Conservation (phyloP, 1,140 invertebrate genomes). For the Sitobion miscanthi region DNA sequence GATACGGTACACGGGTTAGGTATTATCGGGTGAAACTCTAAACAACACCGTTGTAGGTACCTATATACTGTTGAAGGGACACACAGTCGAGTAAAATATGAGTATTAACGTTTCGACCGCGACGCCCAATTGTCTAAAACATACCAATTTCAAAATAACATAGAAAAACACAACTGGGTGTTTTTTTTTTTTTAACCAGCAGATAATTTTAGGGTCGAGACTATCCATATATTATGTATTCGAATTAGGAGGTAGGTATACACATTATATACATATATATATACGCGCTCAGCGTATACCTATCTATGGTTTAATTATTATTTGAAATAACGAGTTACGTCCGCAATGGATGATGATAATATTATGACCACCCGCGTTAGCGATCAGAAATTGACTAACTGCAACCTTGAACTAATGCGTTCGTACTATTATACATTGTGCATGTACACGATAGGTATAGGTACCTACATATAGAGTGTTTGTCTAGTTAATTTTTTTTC, state of each 20-base stretch:
- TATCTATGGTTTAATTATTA: constrained; percentile 32
- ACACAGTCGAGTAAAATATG: neutral
- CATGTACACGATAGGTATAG: neutral
- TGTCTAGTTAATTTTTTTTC: neutral
- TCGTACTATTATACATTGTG: neutral
- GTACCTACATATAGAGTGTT: neutral
- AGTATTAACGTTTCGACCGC: neutral
- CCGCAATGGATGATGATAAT: neutral
- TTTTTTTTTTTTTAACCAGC: neutral
- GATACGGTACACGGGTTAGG: too few relatives aligned
- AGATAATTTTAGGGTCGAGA: constrained; percentile 42
- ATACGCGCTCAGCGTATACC: neutral
- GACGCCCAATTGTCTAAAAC: neutral
- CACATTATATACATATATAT: neutral
- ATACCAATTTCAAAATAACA: neutral
- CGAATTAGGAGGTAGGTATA: constrained; percentile 4
- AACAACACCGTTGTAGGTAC: neutral
- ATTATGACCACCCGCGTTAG: constrained; percentile 50
- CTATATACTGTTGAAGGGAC: neutral
- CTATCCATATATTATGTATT: neutral
- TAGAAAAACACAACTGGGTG: neutral
- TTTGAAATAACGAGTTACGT: constrained; percentile 49
- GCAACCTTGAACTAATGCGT: constrained; percentile 21
- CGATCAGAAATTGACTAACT: constrained; percentile 17
- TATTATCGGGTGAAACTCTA: neutral